Evolutionary conservation across 92 coral and sea anemone species (phyloP).

Genomic region (Zoanthus solanderi): DNA sequence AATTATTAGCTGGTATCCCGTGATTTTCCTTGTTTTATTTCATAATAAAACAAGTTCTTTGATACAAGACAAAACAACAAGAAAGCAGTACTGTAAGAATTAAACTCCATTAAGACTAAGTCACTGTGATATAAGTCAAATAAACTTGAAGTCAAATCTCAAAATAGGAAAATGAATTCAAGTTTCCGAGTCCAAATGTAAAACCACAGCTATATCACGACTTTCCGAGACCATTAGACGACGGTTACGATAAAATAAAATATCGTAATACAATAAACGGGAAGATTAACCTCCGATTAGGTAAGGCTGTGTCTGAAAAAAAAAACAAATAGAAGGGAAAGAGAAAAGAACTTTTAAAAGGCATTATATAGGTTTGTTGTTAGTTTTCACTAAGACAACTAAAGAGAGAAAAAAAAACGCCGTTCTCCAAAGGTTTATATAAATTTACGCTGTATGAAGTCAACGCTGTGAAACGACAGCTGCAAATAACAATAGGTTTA

Average conservation of each 20-base stretch:
- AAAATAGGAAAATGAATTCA: background rate
- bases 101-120: background rate
- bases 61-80: slow-evolving; percentile 1
- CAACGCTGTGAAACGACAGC: slow-evolving; percentile 72
- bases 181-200: background rate
- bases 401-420: slow-evolving; percentile 50
- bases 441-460: slow-evolving; percentile 89
- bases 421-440: slow-evolving; percentile 61
- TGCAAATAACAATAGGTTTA: slow-evolving; percentile 85
- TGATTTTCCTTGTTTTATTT: slow-evolving; percentile 4
- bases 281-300: slow-evolving; percentile 24
- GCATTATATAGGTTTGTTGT: slow-evolving; percentile 51
- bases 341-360: slow-evolving; percentile 60
- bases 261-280: slow-evolving; percentile 38
- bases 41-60: background rate
- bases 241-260: slow-evolving; percentile 17
- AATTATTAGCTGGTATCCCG: slow-evolving; percentile 4
- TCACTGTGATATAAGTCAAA: background rate
- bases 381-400: background rate
- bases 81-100: background rate
- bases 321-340: slow-evolving; percentile 14
- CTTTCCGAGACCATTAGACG: slow-evolving; percentile 20
- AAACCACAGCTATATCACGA: slow-evolving; percentile 35
- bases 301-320: slow-evolving; percentile 11
- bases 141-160: background rate